A percentile compares a stretch with the other conserved stretches of the same genome.
Evolutionary conservation across 1,140 invertebrate species (phyloP).

Genomic region (Calliopsis andreniformis): DNA sequence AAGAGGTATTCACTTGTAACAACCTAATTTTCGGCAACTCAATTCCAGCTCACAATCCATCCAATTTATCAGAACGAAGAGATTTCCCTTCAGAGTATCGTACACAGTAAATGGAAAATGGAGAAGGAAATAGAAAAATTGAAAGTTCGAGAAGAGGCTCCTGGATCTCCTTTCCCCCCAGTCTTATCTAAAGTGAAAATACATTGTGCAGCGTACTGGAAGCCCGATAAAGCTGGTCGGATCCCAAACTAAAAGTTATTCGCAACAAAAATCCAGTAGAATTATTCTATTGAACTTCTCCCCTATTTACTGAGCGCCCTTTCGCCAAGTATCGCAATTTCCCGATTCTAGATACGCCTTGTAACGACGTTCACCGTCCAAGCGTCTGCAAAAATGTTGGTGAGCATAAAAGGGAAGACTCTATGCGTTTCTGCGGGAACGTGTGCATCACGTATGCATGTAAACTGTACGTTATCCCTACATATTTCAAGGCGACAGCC

Average conservation of each 20-base stretch:
- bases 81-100: too few relatives aligned
- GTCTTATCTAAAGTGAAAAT: neutral
- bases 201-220: slow-evolving; percentile 8
- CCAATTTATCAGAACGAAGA: too few relatives aligned
- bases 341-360: too few relatives aligned
- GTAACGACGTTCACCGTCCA: neutral
- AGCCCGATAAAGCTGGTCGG: slow-evolving; percentile 1
- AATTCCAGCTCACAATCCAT: too few relatives aligned
- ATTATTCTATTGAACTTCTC: neutral
- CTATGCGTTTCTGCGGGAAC: neutral
- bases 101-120: neutral
- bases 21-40: too few relatives aligned
- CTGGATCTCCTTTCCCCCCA: neutral
- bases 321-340: neutral
- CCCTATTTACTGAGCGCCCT: neutral
- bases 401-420: neutral
- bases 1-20: too few relatives aligned
- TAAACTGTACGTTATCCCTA: slow-evolving; percentile 17
- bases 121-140: too few relatives aligned
- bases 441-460: slow-evolving; percentile 15
- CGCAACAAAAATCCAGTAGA: neutral
- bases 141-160: neutral
- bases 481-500: slow-evolving; percentile 11
- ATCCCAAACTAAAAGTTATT: neutral
- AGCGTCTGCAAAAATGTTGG: slow-evolving; percentile 5